Base-by-base conservation (phyloP, 2,888 invertebrate genomes). In the Pachycephus smyrnensis region DNA sequence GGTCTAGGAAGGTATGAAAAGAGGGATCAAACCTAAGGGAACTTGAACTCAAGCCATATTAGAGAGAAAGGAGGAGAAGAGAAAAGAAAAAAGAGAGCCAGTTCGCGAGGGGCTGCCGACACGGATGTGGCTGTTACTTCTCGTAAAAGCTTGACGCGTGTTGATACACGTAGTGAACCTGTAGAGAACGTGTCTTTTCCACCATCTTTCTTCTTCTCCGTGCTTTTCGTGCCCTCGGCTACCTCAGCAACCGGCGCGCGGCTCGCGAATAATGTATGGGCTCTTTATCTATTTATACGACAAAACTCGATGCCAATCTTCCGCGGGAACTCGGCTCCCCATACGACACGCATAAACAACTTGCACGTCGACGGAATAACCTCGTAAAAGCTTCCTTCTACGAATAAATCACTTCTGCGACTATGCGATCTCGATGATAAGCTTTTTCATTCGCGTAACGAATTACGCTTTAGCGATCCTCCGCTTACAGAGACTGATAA, bases 271-370 rank as follows among this genome's bases (percentile, higher is more conserved):
- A 88, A 88, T 86, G 86, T 85, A 87, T 88, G 83, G 85, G 82
- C 82, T 83, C 84, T 82, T 85, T 86, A 85, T 87, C 86, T 85
- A 86, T 88, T 88, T 87, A 88, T 86, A 85, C 84, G 85, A 88
- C 86, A 85, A 83, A 85, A 82, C 87, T 83, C 85, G 86, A 84
- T 87, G 86, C 83, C 87, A 85, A 88, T 86, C 86, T 86, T 71
- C 75, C 75, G 73, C 77, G 71, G 71, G 32, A 31, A 71, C 71
- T 32, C 71, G 55, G 71, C 71, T 31, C 31, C 71, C 12, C 71
- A 12, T 71, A 71, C 31, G 71, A 71, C 31, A 71, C 31, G 71
- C 71, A 71, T 32, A 75, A 75, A 73, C 76, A 80, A 76, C 75
- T 77, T 40, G 77, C 77, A 74, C 75, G 77, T 77, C 77, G 77